Evolutionary conservation across 2,113 vertebrate species (phyloP), one percentile per base, ranked within the genome.

Genomic region (Caranx ignobilis): DNA sequence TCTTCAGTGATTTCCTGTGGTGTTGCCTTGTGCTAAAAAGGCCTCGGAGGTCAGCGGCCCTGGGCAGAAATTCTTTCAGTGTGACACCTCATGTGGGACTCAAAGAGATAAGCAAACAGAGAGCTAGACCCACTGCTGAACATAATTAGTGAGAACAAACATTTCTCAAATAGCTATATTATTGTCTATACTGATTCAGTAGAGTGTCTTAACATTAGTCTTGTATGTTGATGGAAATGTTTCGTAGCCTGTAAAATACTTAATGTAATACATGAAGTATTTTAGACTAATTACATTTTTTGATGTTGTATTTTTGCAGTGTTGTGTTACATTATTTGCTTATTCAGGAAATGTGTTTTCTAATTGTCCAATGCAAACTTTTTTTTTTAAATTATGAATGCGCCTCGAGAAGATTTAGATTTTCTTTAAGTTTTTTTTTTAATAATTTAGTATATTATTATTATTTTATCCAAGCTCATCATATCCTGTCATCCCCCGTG

Each of bases 1-100:
- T 94, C 93, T 95, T 95, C 93, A 93, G 93, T 94, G 94, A 94
- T 94, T 95, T 96, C 93, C 95, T 95, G 95, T 85, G 89, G 96
- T 91, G 95, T 93, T 95, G 91, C 92, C 93, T 95, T 93, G 92
- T 93, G 91, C 81, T 75, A 60, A 88, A 86, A 93, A 93, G 95
- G 94, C 93, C 92, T 85, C 85, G 79, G 63, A 95, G 95, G 94
- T 95, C 93, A 95, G 26, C 82, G 89, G 95, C 95, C 95, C 92
- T 76, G 87, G 93, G 95, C 94, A 87, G 88, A 93, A 92, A 94
- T 94, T 94, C 93, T 92, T 94, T 95, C 83, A 88, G 88, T 89
- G 89, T 82, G 84, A 88, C 87, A 91, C 89, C 84, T 86, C 90
- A 82, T 90, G 91, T 88, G 95, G 93, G 91, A 92, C 91, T 83